Base-by-base conservation (phyloP, 2,888 invertebrate genomes). In the Dynastes maya region DNA sequence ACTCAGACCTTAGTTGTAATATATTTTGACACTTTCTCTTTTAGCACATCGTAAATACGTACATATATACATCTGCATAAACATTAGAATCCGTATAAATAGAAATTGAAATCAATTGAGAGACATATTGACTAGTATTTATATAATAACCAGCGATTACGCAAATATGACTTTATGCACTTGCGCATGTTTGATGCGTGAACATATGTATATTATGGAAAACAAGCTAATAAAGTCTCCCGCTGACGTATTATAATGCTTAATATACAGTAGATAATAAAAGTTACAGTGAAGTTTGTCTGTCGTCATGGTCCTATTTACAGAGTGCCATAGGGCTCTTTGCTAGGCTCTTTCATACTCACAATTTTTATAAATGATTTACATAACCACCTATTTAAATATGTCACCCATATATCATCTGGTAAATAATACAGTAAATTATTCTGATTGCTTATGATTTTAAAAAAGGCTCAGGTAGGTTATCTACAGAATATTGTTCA, bases 21-120 rank as follows among this genome's bases (percentile, higher is more conserved):
- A n/a, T 16, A 63, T 63, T 63, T 63, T 63, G 63, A 63, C 32
- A 63, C 63, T 63, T 63, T 63, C 63, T 63, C 63, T 63, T 63
- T 63, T 63, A 63, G 13, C 29, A 32, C 32, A 9, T 63, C 8
- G 32, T 63, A 63, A 32, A 22, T 63, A 11, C 29, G n/a, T n/a
- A 55, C 22, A 22, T 3, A 2, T 11, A 16, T n/a, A 55, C 16
- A 16, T n/a, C 55, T 55, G 16, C 55, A n/a, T 22, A 55, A 55
- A 55, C 55, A 63, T 32, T 63, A 27, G 32, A 63, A 63, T 63
- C 29, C 27, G 32, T 11, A 63, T 13, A 63, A 63, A 63, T 63
- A 63, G 63, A 63, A 63, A 63, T 63, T 45, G 40, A 40, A 40
- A 40, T 63, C 63, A 4, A 27, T 63, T 63, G 13, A 63, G 27